Evolutionary conservation across 1,140 invertebrate species (phyloP).

Genomic region (Cryptotermes secundus): DNA sequence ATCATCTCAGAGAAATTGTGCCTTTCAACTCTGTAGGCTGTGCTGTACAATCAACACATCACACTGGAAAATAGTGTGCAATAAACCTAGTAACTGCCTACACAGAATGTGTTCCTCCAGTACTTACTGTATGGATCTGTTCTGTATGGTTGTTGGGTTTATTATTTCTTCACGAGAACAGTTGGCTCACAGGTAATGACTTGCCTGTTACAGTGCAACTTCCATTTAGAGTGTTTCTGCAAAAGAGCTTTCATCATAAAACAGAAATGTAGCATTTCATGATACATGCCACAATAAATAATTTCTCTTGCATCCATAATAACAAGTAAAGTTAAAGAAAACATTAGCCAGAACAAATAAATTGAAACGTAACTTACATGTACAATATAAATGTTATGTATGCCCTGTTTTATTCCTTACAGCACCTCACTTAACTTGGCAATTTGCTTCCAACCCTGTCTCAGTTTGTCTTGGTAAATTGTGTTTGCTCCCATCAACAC

Average conservation of each 20-base stretch:
- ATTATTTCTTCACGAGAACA: background rate
- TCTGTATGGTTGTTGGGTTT: slow-evolving; percentile 15
- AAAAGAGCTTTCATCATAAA: background rate
- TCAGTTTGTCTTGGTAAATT: no score
- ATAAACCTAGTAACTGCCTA: background rate
- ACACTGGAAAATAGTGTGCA: background rate
- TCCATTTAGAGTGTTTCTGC: background rate
- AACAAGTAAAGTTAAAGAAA: no score
- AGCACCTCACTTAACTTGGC: no score
- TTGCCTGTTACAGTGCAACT: background rate
- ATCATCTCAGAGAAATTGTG: background rate
- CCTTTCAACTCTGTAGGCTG: background rate
- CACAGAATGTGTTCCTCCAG: background rate
- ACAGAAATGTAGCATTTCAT: no score
- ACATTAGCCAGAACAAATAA: no score
- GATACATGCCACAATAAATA: no score
- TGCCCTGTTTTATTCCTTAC: no score
- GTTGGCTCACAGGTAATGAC: slow-evolving; percentile 8
- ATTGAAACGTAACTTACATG: no score
- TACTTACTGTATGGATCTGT: background rate
- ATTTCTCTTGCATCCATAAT: no score
- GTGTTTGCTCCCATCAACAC: no score
- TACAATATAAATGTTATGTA: no score
- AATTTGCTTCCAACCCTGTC: no score
- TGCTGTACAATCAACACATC: background rate